Evolutionary conservation across 2,888 invertebrate genomes (phyloP), one percentile per base, ranked within the genome.

Genomic region (Sminthurides aquaticus): DNA sequence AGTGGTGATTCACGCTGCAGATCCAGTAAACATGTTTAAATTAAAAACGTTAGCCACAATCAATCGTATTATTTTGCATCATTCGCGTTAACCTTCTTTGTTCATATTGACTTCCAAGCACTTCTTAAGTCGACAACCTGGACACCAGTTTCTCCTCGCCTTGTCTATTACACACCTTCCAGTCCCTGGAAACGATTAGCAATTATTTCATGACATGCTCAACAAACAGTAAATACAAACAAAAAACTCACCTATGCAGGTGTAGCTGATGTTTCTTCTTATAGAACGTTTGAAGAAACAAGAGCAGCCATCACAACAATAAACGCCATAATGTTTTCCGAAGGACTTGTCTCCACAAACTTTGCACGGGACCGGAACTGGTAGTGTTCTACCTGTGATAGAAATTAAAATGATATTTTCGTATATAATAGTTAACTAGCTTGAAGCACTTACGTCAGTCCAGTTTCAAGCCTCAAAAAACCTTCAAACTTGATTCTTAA

Each of bases 211-310:
- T 34, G 20, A 49, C 24, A 43, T 22, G 18, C 11, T n/a, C n/a
- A n/a, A n/a, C n/a, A n/a, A n/a, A n/a, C 25, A 22, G 11, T 52
- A 58, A 29, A 34, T 34, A 29, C 25, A 49, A 22, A 61, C 18
- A 28, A 20, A 11, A 29, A 55, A 55, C 83, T 81, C 79, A 88
- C 88, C 85, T 71, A 90, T 90, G 78, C 91, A 91, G 27, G 85
- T 84, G 77, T 90, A 91, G 24, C 83, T 78, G 59, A 86, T 86
- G 54, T 85, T 85, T 68, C 86, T 85, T 55, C 91, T 81, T 56
- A 91, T 85, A 71, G 88, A 89, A 72, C 91, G 81, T 78, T 92
- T 92, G 80, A 92, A 92, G 79, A 92, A 92, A 75, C 92, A 92
- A 60, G 90, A 89, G 77, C 91, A 92, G 0, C 91, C 91, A 76